Percentiles rank a stretch among this genome's conserved stretches.
Conservation (phyloP, 2,888 invertebrate genomes). For the Rotaria magnacalcarata region DNA sequence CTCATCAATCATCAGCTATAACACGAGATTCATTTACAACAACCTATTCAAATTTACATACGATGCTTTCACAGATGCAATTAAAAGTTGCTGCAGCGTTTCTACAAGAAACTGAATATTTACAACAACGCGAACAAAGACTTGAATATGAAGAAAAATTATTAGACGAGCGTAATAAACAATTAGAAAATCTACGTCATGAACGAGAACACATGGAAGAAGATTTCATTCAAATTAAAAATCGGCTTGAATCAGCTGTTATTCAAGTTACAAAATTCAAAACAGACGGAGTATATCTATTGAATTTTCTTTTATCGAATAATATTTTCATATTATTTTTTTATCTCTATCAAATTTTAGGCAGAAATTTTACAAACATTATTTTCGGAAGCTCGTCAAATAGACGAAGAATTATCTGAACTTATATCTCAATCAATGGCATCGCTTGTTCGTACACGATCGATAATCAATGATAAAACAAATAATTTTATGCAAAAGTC, state of each 20-base stretch:
- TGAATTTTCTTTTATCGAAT: background rate
- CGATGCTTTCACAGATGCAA: slow-evolving; percentile 5
- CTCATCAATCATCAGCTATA: slow-evolving; percentile 4
- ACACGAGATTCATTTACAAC: background rate
- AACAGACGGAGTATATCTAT: background rate
- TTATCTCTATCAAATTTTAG: background rate
- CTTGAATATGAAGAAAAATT: background rate
- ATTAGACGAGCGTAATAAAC: background rate
- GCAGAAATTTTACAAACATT: background rate
- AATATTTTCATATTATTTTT: background rate
- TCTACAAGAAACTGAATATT: background rate
- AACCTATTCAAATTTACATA: background rate
- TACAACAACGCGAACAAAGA: slow-evolving; percentile 21
- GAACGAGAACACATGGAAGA: slow-evolving; percentile 11
- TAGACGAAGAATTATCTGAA: background rate
- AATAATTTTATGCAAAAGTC: background rate
- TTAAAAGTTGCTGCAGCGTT: background rate
- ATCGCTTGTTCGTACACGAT: background rate
- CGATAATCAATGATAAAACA: background rate
- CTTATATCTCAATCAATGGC: background rate
- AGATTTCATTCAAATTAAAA: background rate
- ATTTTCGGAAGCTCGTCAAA: background rate
- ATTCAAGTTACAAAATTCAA: background rate
- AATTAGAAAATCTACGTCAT: background rate
- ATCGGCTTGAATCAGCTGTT: background rate